These are phyloP conservation scores for Drosophila guanche DNA, from an alignment of 1,140 invertebrate genomes.

Conservation along the genomic window DNA sequence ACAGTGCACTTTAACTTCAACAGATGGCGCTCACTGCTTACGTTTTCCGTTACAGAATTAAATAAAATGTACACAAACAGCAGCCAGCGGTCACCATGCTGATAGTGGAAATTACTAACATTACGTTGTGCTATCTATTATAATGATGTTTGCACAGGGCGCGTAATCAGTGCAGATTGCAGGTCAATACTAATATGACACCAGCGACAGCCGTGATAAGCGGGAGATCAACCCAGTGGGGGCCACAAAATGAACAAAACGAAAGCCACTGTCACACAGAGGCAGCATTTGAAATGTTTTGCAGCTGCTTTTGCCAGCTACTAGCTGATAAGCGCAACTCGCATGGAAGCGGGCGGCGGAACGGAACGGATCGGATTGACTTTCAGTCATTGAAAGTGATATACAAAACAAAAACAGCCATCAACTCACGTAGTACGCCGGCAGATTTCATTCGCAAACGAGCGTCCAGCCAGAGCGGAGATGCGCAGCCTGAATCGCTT, in stretches of 20 bases:
- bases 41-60: too few species aligned
- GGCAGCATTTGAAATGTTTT: constrained; percentile 7
- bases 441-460: constrained; percentile 33
- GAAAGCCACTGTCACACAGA: constrained; percentile 6
- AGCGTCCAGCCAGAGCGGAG: constrained; percentile 14
- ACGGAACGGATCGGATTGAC: constrained; percentile 29
- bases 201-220: constrained; percentile 26
- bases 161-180: constrained; percentile 37
- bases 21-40: too few species aligned
- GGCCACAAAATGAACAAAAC: constrained; percentile 2
- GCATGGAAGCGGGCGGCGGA: neutral
- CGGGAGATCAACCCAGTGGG: neutral
- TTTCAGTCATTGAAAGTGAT: constrained; percentile 5
- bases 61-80: too few species aligned
- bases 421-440: constrained; percentile 50
- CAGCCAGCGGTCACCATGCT: too few species aligned
- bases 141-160: constrained; percentile 19
- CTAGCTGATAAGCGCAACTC: constrained; percentile 2
- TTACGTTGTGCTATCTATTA: neutral
- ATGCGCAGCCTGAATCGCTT: constrained; percentile 84
- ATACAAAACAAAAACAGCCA: constrained; percentile 48
- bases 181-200: constrained; percentile 37
- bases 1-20: too few species aligned
- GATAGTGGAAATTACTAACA: too few species aligned
- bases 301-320: constrained; percentile 20